Base-by-base conservation (phyloP, 2,888 invertebrate genomes). In the Tipula lateralis region DNA sequence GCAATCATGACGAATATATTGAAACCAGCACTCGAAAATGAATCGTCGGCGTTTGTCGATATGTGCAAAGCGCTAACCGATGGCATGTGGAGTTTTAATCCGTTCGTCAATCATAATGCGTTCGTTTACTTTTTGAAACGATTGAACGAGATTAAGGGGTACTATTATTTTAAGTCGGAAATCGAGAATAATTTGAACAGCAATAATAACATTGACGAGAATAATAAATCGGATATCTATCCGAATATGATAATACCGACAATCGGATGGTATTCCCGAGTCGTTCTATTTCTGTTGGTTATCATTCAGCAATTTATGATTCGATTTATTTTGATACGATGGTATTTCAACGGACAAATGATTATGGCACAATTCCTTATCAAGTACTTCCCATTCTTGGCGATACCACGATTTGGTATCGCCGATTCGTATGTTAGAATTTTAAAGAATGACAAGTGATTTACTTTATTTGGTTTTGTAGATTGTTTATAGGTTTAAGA, bases 71-170 rank as follows among this genome's bases (percentile, higher is more conserved):
- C 93, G 0, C 90, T 96, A 87, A 88, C 95, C 1, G 91, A 93
- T 84, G 95, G 95, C 0, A 89, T 96, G 88, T 94, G 94, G 93
- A 92, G 92, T 2, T 90, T 94, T 81, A 93, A 94, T 88, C 94
- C 94, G 0, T 89, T 91, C 39, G 90, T 95, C 0, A 90, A 94
- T 5, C 91, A 93, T 0, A 89, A 91, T 5, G 91, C 93, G 0
- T 92, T 93, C 87, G 87, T 93, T 13, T 93, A 91, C 87, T 92
- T 91, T 87, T 92, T 93, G 5, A 90, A 91, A 85, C 88, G 92
- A 32, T 86, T 94, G 84, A 92, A 92, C 0, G 92, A 91, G 29
- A 91, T 93, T 0, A 91, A 92, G 4, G 92, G 93, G 0, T 93
- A 92, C 85, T 89, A 92, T 34, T 92, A 91, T 87, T 91, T 87